Percentiles rank a stretch among this genome's conserved stretches.
These are phyloP conservation scores for Dendrolimus pini DNA, from an alignment of 2,888 invertebrate genomes.

Conservation along the genomic window DNA sequence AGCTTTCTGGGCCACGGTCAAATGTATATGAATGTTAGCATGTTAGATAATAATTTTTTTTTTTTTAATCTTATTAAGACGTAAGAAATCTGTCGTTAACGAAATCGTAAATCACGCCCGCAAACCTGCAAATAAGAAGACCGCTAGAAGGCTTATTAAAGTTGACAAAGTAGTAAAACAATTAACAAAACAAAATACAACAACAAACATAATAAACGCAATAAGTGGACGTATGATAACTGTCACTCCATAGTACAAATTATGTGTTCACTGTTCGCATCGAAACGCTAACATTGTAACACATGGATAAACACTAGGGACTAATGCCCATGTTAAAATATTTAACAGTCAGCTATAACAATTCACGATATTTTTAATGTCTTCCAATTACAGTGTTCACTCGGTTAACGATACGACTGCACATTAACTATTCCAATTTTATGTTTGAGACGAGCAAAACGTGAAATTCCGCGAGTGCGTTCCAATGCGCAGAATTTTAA, in stretches of 20 bases:
- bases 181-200: background rate
- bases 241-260: background rate
- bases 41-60: too few species aligned
- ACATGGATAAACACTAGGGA: conserved; percentile 56
- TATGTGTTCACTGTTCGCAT: background rate
- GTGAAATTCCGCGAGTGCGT: conserved; percentile 44
- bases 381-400: conserved; percentile 71
- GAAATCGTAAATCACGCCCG: too few species aligned
- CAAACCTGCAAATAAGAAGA: too few species aligned
- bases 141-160: too few species aligned
- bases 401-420: conserved; percentile 69
- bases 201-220: conserved; percentile 12
- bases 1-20: too few species aligned
- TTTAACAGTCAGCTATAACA: conserved; percentile 71
- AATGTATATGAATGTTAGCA: too few species aligned
- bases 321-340: conserved; percentile 66
- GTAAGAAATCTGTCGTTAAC: too few species aligned
- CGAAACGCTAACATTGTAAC: conserved; percentile 47
- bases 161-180: too few species aligned
- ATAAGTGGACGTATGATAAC: conserved; percentile 22
- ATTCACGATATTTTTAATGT: conserved; percentile 66
- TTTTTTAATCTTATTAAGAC: too few species aligned
- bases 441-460: conserved; percentile 54
- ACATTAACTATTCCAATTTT: conserved; percentile 73
- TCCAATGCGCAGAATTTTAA: background rate